These are phyloP conservation scores for Drosophila tani DNA, from an alignment of 1,140 invertebrate genomes.

Conservation along the genomic window DNA sequence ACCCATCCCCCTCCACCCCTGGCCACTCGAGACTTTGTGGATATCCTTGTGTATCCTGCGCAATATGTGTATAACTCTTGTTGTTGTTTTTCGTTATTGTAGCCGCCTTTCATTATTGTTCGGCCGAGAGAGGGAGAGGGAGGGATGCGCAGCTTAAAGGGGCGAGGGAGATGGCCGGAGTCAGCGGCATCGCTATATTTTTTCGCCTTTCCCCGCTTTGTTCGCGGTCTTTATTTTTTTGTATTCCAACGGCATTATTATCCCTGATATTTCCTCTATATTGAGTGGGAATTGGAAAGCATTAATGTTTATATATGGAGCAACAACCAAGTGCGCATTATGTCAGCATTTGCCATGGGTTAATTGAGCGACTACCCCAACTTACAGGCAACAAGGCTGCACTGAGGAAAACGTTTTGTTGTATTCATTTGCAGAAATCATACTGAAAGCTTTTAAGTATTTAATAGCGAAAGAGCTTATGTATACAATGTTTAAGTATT, in stretches of 20 bases:
- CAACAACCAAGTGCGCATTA: constrained; percentile 75
- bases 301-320: constrained; percentile 72
- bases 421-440: background rate
- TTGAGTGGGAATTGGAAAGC: constrained; percentile 47
- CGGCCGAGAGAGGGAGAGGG: constrained; percentile 32
- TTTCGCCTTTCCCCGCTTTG: constrained; percentile 46
- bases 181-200: constrained; percentile 57
- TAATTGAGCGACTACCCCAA: constrained; percentile 62
- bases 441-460: background rate
- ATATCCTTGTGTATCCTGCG: constrained; percentile 69
- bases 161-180: no score
- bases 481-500: no score
- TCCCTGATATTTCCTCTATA: constrained; percentile 66
- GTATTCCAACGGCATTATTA: constrained; percentile 63
- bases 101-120: constrained; percentile 54
- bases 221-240: constrained; percentile 57
- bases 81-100: constrained; percentile 59
- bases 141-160: no score
- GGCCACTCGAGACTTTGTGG: constrained; percentile 49
- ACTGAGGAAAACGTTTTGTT: constrained; percentile 3
- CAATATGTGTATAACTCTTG: constrained; percentile 65
- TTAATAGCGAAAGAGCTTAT: no score
- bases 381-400: background rate
- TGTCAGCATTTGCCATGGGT: constrained; percentile 68
- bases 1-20: constrained; percentile 5